phyloP scores from a whole-genome alignment of 2,113 vertebrate genomes.

The Caloenas nicobarica region DNA sequence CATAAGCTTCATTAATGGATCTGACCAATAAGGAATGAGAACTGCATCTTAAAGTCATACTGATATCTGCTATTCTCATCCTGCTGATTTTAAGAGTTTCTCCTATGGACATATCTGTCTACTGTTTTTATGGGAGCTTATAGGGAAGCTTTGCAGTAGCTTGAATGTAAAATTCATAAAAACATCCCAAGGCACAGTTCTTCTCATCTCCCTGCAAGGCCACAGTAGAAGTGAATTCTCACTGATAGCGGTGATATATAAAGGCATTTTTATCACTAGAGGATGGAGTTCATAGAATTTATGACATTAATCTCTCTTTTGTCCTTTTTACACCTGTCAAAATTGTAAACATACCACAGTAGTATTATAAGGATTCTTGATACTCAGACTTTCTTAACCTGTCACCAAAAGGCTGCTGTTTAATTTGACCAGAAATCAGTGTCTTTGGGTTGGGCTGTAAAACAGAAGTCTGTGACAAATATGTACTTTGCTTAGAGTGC shows the following conservation, averaged over 20 bases:
- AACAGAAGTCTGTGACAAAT: neutral
- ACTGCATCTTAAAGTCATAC: neutral
- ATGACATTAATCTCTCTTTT: neutral
- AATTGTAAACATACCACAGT: neutral
- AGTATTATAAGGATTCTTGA: neutral
- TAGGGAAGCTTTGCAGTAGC: neutral
- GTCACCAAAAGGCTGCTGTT: neutral
- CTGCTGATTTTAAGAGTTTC: neutral
- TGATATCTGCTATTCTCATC: neutral
- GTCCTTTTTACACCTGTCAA: neutral
- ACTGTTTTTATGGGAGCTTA: neutral
- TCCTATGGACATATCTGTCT: neutral
- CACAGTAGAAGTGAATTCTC: neutral
- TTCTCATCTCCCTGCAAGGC: neutral
- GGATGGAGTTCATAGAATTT: neutral
- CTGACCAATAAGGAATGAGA: neutral
- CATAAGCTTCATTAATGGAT: neutral
- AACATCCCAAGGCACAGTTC: neutral
- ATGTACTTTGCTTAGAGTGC: neutral
- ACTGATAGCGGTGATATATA: neutral
- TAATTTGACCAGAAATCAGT: neutral
- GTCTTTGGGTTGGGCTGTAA: neutral
- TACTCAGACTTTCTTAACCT: neutral
- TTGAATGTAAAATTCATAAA: slow-evolving; percentile 2
- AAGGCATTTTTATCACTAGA: neutral